phyloP scores from a whole-genome alignment of 2,888 invertebrate species.

The Tetanocera ferruginea region DNA sequence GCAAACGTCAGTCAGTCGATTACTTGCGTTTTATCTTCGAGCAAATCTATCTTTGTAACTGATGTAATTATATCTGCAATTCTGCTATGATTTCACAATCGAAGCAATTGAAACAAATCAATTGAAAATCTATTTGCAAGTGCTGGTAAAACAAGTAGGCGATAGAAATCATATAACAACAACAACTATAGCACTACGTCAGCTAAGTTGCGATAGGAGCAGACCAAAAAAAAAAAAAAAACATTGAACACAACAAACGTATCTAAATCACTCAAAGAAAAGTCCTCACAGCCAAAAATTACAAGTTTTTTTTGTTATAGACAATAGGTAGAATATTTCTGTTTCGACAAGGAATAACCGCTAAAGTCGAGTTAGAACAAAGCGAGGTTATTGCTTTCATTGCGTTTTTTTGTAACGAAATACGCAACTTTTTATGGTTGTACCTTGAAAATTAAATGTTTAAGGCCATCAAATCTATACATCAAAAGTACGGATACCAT shows the following conservation, averaged over 20 bases:
- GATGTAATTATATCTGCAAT: constrained; percentile 26
- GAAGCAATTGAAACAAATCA: constrained; percentile 22
- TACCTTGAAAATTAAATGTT: too few relatives aligned
- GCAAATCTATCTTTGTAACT: constrained; percentile 11
- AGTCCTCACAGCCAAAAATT: neutral
- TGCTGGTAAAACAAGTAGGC: constrained; percentile 3
- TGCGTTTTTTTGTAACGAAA: too few relatives aligned
- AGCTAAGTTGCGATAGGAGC: neutral
- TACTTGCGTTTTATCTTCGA: neutral
- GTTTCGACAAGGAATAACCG: too few relatives aligned
- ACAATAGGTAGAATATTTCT: too few relatives aligned
- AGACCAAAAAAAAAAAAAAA: neutral
- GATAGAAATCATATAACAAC: neutral
- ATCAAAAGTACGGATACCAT: too few relatives aligned
- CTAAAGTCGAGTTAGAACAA: too few relatives aligned
- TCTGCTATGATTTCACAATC: constrained; percentile 29
- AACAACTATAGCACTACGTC: neutral
- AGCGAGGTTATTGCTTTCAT: too few relatives aligned
- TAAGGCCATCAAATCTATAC: too few relatives aligned
- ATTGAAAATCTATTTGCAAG: constrained; percentile 24
- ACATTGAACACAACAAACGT: neutral
- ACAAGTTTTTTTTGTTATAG: too few relatives aligned
- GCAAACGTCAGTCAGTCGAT: neutral
- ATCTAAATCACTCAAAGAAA: constrained; percentile 5
- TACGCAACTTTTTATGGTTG: too few relatives aligned